These are phyloP conservation scores for Oceanodroma tethys DNA, from an alignment of 2,113 vertebrate species.

Conservation along the genomic window DNA sequence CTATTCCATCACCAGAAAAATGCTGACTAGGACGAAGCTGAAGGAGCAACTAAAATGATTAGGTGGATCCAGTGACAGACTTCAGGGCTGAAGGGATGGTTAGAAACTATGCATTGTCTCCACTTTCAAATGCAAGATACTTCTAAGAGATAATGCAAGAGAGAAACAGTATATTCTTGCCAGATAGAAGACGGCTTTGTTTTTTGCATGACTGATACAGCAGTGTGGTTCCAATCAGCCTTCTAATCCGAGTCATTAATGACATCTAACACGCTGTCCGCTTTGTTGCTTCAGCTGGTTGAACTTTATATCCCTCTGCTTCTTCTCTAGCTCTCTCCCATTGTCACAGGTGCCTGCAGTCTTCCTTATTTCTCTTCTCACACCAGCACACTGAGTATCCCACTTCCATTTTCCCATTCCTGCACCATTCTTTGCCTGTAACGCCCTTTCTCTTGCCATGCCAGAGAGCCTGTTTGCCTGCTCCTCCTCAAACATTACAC, in stretches of 20 bases:
- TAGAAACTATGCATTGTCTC: neutral
- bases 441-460: neutral
- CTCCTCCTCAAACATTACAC: neutral
- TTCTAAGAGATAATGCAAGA: neutral
- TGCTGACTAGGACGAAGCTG: neutral
- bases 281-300: neutral
- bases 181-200: neutral
- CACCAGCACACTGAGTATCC: neutral
- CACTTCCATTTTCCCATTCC: neutral
- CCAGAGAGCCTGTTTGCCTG: neutral
- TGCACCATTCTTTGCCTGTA: neutral
- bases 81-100: neutral
- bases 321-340: neutral
- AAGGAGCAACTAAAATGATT: neutral
- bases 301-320: neutral
- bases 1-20: neutral
- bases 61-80: neutral
- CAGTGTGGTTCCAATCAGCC: neutral
- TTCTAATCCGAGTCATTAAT: neutral
- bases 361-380: neutral
- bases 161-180: neutral
- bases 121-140: neutral
- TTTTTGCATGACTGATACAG: neutral
- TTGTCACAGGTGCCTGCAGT: neutral
- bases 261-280: fast-evolving